phyloP scores from a whole-genome alignment of 2,113 vertebrate genomes.

The Symphodus melops region DNA sequence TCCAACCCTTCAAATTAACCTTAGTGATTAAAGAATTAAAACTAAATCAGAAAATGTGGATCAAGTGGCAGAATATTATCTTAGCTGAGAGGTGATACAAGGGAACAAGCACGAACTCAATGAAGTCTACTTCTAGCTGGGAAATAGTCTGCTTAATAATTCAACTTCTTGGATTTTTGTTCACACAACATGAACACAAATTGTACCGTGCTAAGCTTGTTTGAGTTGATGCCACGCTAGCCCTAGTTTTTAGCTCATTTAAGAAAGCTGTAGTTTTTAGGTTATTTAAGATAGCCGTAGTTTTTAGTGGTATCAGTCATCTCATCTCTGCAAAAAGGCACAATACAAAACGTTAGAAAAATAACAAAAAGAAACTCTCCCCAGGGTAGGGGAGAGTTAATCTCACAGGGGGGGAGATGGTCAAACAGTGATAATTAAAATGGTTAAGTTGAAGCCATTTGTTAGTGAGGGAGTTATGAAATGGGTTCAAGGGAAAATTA shows the following conservation, averaged over 20 bases:
- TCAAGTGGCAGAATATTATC: not conserved
- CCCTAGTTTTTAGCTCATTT: not conserved
- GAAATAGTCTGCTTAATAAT: not conserved
- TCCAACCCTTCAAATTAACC: no score
- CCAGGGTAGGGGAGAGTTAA: not conserved
- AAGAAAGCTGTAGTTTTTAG: no score
- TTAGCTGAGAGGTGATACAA: not conserved
- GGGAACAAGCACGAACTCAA: not conserved
- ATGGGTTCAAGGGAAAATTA: not conserved
- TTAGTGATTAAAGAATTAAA: no score
- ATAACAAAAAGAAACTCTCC: no score
- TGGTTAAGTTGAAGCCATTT: conserved; percentile 15
- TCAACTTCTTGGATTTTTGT: rapidly evolving
- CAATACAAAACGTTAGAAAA: conserved; percentile 4
- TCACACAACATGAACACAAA: not conserved
- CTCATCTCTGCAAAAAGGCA: not conserved
- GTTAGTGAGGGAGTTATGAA: conserved; percentile 56
- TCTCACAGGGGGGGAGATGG: conserved; percentile 10
- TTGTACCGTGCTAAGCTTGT: not conserved
- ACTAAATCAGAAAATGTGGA: no score
- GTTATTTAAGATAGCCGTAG: no score
- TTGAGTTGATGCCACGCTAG: not conserved
- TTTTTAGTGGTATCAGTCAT: not conserved
- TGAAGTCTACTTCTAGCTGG: not conserved
- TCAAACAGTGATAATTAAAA: conserved; percentile 7